A percentile compares a stretch with the other conserved stretches of the same genome.
Evolutionary conservation across 2,113 vertebrate species (phyloP).

Genomic region (Nyctereutes procyonoides): DNA sequence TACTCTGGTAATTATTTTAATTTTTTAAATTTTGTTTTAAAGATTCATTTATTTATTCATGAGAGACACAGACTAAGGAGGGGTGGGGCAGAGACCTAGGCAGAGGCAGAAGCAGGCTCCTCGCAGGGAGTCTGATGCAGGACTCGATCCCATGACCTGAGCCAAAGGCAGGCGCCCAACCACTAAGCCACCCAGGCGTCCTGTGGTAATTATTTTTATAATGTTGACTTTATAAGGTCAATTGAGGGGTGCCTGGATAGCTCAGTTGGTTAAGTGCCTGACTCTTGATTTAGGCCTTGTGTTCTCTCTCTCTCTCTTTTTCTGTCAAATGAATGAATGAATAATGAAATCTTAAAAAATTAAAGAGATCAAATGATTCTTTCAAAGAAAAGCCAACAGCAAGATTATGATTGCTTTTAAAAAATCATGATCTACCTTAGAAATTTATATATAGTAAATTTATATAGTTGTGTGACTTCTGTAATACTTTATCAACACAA

Average conservation of each 20-base stretch:
- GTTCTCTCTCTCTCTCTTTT: accelerated
- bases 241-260: background rate
- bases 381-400: background rate
- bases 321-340: background rate
- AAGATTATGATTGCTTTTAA: background rate
- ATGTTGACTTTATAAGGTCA: background rate
- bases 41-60: no score
- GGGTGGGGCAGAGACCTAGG: no score
- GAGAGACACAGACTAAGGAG: no score
- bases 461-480: slow-evolving; percentile 2
- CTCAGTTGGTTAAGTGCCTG: background rate
- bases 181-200: no score
- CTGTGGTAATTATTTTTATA: background rate
- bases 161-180: no score
- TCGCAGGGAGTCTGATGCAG: no score
- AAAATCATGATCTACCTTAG: background rate
- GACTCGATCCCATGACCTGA: no score
- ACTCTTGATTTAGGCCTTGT: background rate
- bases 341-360: background rate
- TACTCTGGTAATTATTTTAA: background rate
- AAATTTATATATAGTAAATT: background rate
- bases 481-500: slow-evolving; percentile 7
- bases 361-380: background rate
- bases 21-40: no score
- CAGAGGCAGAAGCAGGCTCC: no score